Base-by-base conservation (phyloP, 2,797 vertebrate genomes). In the Pseudotriccus pelzelni region DNA sequence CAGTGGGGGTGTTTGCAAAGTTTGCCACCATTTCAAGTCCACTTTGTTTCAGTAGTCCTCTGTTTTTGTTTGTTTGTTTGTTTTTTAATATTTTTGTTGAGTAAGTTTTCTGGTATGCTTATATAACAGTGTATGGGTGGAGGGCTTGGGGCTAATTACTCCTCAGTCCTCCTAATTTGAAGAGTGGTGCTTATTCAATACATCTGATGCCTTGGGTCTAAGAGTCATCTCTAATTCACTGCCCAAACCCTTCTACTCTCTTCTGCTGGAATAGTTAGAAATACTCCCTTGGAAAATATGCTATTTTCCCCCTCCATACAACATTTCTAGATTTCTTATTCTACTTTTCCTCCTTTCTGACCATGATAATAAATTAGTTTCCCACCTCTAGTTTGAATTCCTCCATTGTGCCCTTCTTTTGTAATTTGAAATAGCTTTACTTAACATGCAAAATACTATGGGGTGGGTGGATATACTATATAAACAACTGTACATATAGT, bases 241-340 rank as follows among this genome's bases (percentile, higher is more conserved):
- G 12, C 12, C 23, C 30, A 34, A 5, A 11, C 10, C 2, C 49
- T 50, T 28, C 49, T 28, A 11, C 16, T 28, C 2, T 32, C 3
- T 73, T 70, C 30, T 58, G 14, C 15, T 32, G 4, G 8, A 77
- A 58, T 14, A 53, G 7, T 58, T 62, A 66, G 18, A 90, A 74
- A 70, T 16, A 55, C 2, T 76, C 7, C 21, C 5, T 44, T 83
- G 25, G 28, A 73, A 83, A 62, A 64, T 30, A 43, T 5, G 5
- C 4, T 32, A 2, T 5, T 46, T 63, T 4, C 1, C 4, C 10
- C 2, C 6, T 56, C 12, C 18, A 12, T n/a, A 22, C 10, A 82
- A 7, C 27, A 25, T 68, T 78, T 72, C 44, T 47, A 73, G 9
- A n/a, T 59, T 58, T 70, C 7, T 59, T 75, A 12, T 30, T 58